Percentiles rank a stretch among this genome's conserved stretches.
Conservation (phyloP, 2,888 invertebrate genomes). For the Ecdyonurus torrentis region DNA sequence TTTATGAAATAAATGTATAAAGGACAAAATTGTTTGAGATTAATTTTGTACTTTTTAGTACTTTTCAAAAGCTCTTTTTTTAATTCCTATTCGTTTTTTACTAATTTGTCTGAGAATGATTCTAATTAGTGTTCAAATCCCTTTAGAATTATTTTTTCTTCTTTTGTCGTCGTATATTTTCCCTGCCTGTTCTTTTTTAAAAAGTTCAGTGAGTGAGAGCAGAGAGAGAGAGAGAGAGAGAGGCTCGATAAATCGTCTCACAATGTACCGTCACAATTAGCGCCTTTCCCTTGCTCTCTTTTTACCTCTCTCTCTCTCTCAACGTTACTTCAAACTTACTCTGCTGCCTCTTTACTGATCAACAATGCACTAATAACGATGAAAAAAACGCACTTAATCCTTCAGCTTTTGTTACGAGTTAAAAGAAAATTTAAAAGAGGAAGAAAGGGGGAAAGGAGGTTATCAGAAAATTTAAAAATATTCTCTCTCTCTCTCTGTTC, state of each 20-base stretch:
- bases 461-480: neutral
- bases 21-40: neutral
- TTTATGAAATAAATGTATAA: neutral
- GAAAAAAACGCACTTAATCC: neutral
- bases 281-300: neutral
- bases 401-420: neutral
- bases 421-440: neutral
- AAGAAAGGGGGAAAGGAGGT: neutral
- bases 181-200: no score
- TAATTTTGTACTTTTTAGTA: neutral
- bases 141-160: neutral
- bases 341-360: no score
- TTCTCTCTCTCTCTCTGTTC: neutral
- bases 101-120: neutral
- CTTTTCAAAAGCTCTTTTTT: neutral
- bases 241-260: neutral
- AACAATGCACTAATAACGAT: neutral
- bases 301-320: no score
- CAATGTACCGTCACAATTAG: neutral
- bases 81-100: neutral
- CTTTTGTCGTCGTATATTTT: neutral
- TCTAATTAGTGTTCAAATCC: neutral
- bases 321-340: neutral
- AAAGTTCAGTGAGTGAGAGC: no score
- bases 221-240: no score